phyloP scores from a whole-genome alignment of 2,888 invertebrate genomes.

The Melangyna quadrimaculata region DNA sequence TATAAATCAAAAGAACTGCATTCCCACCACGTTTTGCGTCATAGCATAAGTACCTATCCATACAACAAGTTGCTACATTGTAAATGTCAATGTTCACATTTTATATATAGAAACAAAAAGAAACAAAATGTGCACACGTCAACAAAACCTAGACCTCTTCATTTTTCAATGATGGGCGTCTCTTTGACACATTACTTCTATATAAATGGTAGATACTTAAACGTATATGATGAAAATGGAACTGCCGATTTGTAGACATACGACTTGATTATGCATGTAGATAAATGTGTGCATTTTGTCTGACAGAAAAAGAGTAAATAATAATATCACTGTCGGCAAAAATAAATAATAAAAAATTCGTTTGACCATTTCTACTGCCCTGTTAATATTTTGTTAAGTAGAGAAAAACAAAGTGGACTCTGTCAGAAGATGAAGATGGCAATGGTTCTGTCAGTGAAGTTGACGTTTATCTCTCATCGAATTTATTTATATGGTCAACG shows the following conservation, averaged over 20 bases:
- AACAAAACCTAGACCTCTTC: conserved; percentile 55
- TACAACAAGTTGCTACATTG: conserved; percentile 20
- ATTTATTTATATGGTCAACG: not conserved
- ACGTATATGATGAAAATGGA: not conserved
- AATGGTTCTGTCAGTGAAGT: not conserved
- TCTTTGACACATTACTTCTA: conserved; percentile 36
- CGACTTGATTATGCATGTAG: too few species aligned
- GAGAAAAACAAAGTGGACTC: not conserved
- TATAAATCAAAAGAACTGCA: conserved; percentile 42
- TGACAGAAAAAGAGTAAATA: conserved; percentile 15
- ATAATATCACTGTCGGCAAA: not conserved
- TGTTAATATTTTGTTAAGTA: not conserved
- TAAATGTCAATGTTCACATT: conserved; percentile 42
- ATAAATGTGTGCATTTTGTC: not conserved
- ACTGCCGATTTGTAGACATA: not conserved
- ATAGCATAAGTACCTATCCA: not conserved
- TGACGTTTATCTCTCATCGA: not conserved
- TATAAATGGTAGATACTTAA: not conserved
- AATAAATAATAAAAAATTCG: not conserved
- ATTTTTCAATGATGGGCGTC: conserved; percentile 44
- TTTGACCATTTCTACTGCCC: not conserved
- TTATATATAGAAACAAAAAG: conserved; percentile 1
- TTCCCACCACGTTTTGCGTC: conserved; percentile 15
- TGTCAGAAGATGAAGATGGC: not conserved
- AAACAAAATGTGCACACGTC: conserved; percentile 11